Conservation (phyloP, 2,888 invertebrate genomes). For the Hesperia comma region DNA sequence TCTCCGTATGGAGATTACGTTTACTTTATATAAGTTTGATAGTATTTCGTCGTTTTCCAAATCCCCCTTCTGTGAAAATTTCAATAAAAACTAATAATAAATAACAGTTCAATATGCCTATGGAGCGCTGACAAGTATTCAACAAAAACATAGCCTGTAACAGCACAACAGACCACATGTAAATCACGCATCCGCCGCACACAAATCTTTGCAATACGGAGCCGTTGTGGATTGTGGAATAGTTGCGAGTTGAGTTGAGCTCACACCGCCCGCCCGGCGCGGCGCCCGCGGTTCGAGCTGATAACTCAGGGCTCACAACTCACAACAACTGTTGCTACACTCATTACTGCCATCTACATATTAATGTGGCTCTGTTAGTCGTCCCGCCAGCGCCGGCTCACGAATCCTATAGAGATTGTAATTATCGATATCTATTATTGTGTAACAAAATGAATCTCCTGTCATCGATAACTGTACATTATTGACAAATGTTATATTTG, state of each 20-base stretch:
- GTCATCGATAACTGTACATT: too few species aligned
- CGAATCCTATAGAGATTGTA: background rate
- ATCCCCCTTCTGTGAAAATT: too few species aligned
- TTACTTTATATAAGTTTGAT: too few species aligned
- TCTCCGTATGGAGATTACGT: too few species aligned
- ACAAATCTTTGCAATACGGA: constrained; percentile 4
- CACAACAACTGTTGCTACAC: constrained; percentile 2
- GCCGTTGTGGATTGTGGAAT: background rate
- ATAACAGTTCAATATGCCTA: too few species aligned
- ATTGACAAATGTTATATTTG: too few species aligned
- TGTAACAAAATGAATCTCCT: too few species aligned
- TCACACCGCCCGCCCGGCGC: background rate
- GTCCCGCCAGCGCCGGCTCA: background rate
- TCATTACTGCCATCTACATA: constrained; percentile 6
- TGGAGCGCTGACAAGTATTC: too few species aligned
- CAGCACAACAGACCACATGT: background rate
- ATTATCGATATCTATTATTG: background rate
- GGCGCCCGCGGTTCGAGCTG: background rate
- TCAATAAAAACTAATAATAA: too few species aligned
- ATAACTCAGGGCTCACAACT: constrained; percentile 4
- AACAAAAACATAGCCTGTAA: too few species aligned
- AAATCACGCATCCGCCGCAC: background rate
- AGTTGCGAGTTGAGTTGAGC: background rate
- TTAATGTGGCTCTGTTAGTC: constrained; percentile 1
- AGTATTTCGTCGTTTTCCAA: too few species aligned